Percentiles rank a stretch among this genome's conserved stretches.
phyloP scores from a whole-genome alignment of 2,113 vertebrate species.

The Piaya cayana region DNA sequence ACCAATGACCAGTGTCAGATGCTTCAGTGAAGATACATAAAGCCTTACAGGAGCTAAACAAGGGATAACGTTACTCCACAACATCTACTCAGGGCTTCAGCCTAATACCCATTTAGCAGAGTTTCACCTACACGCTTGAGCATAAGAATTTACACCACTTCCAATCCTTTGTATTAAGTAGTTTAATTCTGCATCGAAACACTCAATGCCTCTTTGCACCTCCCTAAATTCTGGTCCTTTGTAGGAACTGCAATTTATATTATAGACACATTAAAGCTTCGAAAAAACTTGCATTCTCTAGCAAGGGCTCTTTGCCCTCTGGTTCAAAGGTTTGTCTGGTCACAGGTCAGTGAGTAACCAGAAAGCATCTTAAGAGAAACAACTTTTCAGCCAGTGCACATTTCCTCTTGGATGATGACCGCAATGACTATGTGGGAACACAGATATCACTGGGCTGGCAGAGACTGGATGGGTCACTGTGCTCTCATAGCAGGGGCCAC shows the following conservation, averaged over 20 bases:
- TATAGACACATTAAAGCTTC: neutral
- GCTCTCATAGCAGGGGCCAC: neutral
- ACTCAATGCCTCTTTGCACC: neutral
- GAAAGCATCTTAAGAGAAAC: neutral
- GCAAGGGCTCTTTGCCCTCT: neutral
- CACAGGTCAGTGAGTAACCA: neutral
- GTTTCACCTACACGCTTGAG: neutral
- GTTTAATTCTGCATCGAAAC: neutral
- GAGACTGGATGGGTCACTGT: neutral
- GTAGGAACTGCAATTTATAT: neutral
- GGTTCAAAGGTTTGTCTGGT: neutral
- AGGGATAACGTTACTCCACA: neutral
- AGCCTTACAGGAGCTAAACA: neutral
- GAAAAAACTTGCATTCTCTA: neutral
- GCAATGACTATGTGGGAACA: fast-evolving
- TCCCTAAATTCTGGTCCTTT: neutral
- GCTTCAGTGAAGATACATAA: neutral
- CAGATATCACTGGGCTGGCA: neutral
- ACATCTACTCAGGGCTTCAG: neutral
- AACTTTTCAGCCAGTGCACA: neutral
- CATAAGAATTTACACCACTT: neutral
- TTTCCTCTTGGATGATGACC: neutral
- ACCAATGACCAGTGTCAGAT: neutral
- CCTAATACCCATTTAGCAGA: neutral
- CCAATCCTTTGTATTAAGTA: neutral